Evolutionary conservation across 1,140 invertebrate genomes (phyloP), one percentile per base, ranked within the genome.

Genomic region (Lethocerus indicus): DNA sequence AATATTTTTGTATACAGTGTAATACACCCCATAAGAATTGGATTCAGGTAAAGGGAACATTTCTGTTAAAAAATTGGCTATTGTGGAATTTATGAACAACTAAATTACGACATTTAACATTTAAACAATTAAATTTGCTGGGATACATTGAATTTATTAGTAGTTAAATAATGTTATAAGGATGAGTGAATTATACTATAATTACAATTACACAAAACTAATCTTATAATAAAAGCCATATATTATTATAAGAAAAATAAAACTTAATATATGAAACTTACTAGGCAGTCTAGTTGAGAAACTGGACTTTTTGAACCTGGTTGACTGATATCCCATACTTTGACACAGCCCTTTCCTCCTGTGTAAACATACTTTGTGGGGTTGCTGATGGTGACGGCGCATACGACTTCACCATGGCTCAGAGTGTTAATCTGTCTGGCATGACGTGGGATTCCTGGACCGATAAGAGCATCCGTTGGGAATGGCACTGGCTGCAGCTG

Each of bases 261-360:
- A 16, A 41, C 20, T 6, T 41, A 20, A 23, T 23, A 13, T 2
- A 20, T 6, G 6, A 40, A 46, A 59, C 62, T 61, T 61, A 70
- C 68, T 66, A 88, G 64, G 61, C 87, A 91, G 61, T 90, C 83
- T 14, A 89, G 66, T 59, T 87, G 84, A 27, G 81, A 82, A 2
- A 89, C 75, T 1, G 83, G 82, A 52, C 71, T 81, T 59, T 81
- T 81, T 42, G 70, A 76, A 18, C 72, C 73, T 7, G 79, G 73
- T 55, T 83, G 80, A 61, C 76, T 78, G 55, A 89, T 87, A 63
- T 82, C 75, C 75, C 75, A 78, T 3, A 91, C 82, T 67, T 92
- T 93, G 36, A 93, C 87, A 68, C 86, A 90, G 21, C 89, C 80
- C 64, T 85, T 85, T 47, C 83, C 82, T n/a, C 83, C 83, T 6